Conservation (phyloP, 2,888 invertebrate genomes). For the Trichogramma dendrolimi region DNA sequence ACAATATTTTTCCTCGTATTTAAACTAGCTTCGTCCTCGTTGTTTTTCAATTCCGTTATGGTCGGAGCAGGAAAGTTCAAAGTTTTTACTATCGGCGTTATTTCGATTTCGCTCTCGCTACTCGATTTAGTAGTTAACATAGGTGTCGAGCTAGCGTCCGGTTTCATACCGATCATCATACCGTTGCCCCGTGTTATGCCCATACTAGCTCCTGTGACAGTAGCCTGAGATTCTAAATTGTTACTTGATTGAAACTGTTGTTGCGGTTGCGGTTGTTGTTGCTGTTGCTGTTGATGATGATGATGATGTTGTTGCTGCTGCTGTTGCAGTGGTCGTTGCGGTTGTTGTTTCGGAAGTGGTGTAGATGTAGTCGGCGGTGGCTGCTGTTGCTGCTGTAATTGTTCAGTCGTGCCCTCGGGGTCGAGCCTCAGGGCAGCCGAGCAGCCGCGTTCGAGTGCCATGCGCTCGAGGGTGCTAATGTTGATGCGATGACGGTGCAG, state of each 20-base stretch:
- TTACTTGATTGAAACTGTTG: too few species aligned
- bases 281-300: constrained; percentile 30
- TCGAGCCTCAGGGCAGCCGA: constrained; percentile 51
- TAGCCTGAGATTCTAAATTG: too few species aligned
- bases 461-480: constrained; percentile 62
- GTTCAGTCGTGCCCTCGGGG: constrained; percentile 52
- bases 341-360: too few species aligned
- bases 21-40: too few species aligned
- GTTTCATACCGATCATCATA: constrained; percentile 22
- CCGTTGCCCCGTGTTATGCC: neutral
- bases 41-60: too few species aligned
- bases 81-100: constrained; percentile 47
- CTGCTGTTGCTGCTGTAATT: constrained; percentile 7
- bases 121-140: constrained; percentile 35
- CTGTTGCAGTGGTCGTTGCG: neutral
- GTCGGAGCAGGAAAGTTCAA: too few species aligned
- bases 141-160: constrained; percentile 48
- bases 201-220: neutral
- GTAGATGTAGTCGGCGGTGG: neutral
- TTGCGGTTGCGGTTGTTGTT: too few species aligned
- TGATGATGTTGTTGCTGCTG: constrained; percentile 31
- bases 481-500: constrained; percentile 47
- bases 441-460: constrained; percentile 56
- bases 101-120: constrained; percentile 46
- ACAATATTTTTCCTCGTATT: too few species aligned